Evolutionary conservation across 2,888 invertebrate species (phyloP).

Genomic region (Drosophila austrosaltans): DNA sequence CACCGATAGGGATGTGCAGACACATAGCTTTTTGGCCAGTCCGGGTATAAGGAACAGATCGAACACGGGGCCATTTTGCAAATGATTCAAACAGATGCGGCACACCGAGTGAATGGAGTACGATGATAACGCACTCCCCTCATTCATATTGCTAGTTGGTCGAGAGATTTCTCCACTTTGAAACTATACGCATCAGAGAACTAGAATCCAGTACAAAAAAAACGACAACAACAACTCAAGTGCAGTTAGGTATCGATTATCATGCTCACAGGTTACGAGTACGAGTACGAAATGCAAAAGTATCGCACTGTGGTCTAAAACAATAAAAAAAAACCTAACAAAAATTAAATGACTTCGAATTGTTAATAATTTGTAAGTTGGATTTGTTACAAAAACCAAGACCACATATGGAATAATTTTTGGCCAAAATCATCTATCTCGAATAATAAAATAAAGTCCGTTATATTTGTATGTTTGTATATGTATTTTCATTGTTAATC

Average conservation of each 20-base stretch:
- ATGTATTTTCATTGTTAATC: conserved; percentile 9
- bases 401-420: no score
- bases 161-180: conserved; percentile 1
- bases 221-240: conserved; percentile 4
- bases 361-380: background rate
- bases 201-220: conserved; percentile 6
- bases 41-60: conserved; percentile 77
- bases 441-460: no score
- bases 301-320: background rate
- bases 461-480: background rate
- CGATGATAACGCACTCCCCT: conserved; percentile 31
- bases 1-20: conserved; percentile 78
- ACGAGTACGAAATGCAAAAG: background rate
- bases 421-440: no score
- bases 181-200: conserved; percentile 37
- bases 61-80: conserved; percentile 56
- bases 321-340: background rate
- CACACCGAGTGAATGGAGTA: conserved; percentile 75
- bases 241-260: background rate
- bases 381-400: no score
- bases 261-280: background rate
- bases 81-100: conserved; percentile 77
- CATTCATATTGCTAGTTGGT: conserved; percentile 49
- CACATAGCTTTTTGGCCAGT: conserved; percentile 75
- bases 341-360: background rate